phyloP scores from a whole-genome alignment of 2,888 invertebrate genomes.

The Xanthorhoe designata region DNA sequence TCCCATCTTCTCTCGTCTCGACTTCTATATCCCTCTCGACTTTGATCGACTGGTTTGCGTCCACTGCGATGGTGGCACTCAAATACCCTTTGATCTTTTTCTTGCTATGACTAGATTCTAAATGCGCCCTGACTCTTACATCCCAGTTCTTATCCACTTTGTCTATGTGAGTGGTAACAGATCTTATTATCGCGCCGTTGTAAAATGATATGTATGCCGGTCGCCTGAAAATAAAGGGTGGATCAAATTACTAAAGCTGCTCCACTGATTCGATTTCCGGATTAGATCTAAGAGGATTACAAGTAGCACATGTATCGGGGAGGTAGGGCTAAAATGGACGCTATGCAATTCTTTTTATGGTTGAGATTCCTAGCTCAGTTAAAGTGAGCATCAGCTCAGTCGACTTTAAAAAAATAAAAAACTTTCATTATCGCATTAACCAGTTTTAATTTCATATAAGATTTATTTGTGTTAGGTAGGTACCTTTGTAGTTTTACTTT shows the following conservation, averaged over 20 bases:
- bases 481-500: too few species aligned
- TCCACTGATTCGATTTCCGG: background rate
- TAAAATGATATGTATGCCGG: slow-evolving; percentile 88
- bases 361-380: too few species aligned
- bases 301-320: background rate
- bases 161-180: slow-evolving; percentile 80
- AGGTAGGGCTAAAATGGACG: too few species aligned
- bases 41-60: slow-evolving; percentile 62
- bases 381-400: too few species aligned
- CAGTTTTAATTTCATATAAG: too few species aligned
- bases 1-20: slow-evolving; percentile 59
- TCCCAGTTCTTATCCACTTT: slow-evolving; percentile 62
- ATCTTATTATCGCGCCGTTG: slow-evolving; percentile 87
- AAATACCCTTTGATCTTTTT: slow-evolving; percentile 60
- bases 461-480: too few species aligned
- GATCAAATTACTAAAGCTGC: background rate
- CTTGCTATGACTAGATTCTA: slow-evolving; percentile 60
- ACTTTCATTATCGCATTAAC: too few species aligned
- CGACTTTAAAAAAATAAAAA: too few species aligned
- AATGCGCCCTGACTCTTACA: slow-evolving; percentile 58
- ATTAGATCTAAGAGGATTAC: slow-evolving; percentile 1
- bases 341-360: too few species aligned
- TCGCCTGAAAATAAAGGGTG: slow-evolving; percentile 83
- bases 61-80: slow-evolving; percentile 60
- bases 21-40: slow-evolving; percentile 54